Base-by-base conservation (phyloP, 2,888 invertebrate genomes). In the Clepsis dumicolana region DNA sequence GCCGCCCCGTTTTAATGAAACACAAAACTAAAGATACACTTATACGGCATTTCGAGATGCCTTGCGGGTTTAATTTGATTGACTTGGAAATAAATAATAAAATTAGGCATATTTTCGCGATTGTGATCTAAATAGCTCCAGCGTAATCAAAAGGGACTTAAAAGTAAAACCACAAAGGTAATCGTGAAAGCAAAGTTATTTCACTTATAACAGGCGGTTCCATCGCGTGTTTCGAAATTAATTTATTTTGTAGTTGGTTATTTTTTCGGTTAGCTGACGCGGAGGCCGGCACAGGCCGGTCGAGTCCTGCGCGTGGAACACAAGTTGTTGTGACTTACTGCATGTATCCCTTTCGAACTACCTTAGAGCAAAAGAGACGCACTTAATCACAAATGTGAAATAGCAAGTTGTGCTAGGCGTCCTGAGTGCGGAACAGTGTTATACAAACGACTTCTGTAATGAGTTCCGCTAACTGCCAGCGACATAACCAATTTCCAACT, bases 221-320 rank as follows among this genome's bases (percentile, higher is more conserved):
- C 82, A 84, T 93, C 88, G 93, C 93, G 93, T 93, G 93, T 81
- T 87, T 72, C 74, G 74, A 89, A 90, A 89, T 92, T 91, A 90
- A 90, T 90, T 91, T 89, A 77, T 83, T 82, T 86, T 80, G 75
- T 72, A 80, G 76, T 80, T 77, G 74, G 78, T 82, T 80, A 84
- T 82, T 82, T 82, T 84, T 83, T 75, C 82, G 80, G 83, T 77
- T 80, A 77, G 72, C 64, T 53, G 50, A 27, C 35, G 41, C 29
- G 35, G 61, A 52, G 44, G 48, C 32, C 65, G 38, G 41, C 29
- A 27, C 53, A 52, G 44, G 48, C 32, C 65, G 38, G 35, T 18
- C 25, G 25, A 52, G 56, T 21, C 56, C 21, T 48, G 21, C 21
- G 21, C 10, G 48, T 10, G 21, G 48, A 21, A 12, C 48, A 21